Conservation (phyloP, 2,113 vertebrate genomes). For the Aphyosemion australe region DNA sequence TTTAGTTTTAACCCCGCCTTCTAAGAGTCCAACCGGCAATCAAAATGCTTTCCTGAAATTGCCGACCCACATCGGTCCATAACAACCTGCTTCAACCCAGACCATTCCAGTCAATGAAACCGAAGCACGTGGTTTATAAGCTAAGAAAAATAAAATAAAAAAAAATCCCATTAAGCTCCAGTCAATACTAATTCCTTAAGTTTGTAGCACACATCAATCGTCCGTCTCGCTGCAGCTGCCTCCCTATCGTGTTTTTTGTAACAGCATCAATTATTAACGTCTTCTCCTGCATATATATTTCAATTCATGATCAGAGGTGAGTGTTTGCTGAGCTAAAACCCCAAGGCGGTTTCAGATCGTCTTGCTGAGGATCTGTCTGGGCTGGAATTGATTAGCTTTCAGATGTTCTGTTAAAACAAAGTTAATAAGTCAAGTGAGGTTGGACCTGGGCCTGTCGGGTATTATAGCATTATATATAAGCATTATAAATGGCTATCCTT, state of each 20-base stretch:
- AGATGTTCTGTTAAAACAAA: constrained; percentile 34
- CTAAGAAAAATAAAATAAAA: background rate
- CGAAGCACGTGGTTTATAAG: background rate
- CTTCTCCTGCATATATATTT: constrained; percentile 51
- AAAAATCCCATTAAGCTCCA: constrained; percentile 2
- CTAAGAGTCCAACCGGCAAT: no score
- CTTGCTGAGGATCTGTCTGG: constrained; percentile 30
- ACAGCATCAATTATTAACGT: constrained; percentile 57
- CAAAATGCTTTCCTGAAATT: no score
- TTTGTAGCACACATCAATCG: constrained; percentile 42
- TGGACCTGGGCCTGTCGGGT: background rate
- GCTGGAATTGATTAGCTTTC: constrained; percentile 38
- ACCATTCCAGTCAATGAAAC: no score
- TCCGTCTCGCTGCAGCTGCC: constrained; percentile 44
- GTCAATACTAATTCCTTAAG: constrained; percentile 16
- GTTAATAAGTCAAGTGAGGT: constrained; percentile 35
- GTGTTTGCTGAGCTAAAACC: constrained; percentile 31
- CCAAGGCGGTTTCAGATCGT: constrained; percentile 39
- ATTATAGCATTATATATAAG: background rate
- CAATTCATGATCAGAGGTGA: constrained; percentile 45
- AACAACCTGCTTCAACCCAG: no score
- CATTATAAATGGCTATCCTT: background rate
- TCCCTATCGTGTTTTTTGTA: constrained; percentile 55
- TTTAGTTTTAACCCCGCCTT: no score
- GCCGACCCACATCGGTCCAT: no score